A percentile compares a stretch with the other conserved stretches of the same genome.
phyloP scores from a whole-genome alignment of 2,113 vertebrate species.

The Leucosticte australis region DNA sequence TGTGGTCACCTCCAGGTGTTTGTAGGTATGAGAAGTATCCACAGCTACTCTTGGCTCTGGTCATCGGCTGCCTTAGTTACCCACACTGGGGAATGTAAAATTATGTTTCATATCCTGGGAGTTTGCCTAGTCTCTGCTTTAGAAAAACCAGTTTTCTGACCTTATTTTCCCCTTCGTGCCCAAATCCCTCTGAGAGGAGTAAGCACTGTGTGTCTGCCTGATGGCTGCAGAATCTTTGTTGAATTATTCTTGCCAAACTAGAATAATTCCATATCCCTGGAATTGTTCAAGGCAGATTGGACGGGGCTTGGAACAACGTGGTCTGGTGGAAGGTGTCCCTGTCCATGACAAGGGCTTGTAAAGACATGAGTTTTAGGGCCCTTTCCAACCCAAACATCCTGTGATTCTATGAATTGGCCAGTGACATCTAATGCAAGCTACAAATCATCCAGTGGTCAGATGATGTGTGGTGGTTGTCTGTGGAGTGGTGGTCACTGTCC shows the following conservation, averaged over 20 bases:
- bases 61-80: not conserved
- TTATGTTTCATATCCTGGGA: not conserved
- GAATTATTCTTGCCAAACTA: not conserved
- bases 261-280: not conserved
- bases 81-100: not conserved
- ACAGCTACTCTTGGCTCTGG: not conserved
- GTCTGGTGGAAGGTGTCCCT: not conserved
- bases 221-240: not conserved
- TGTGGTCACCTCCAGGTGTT: not conserved
- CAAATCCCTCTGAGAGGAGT: not conserved
- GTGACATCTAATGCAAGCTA: not conserved
- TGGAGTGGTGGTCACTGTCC: not conserved
- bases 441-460: fast-evolving
- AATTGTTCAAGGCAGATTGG: not conserved
- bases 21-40: not conserved
- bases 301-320: not conserved
- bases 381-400: not conserved
- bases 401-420: not conserved
- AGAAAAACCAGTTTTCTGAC: not conserved
- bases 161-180: not conserved
- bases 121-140: not conserved
- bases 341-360: no score
- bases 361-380: not conserved
- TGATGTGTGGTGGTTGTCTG: not conserved
- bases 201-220: not conserved